Conservation (phyloP, 2,888 invertebrate species). For the Ophion ellenae region DNA sequence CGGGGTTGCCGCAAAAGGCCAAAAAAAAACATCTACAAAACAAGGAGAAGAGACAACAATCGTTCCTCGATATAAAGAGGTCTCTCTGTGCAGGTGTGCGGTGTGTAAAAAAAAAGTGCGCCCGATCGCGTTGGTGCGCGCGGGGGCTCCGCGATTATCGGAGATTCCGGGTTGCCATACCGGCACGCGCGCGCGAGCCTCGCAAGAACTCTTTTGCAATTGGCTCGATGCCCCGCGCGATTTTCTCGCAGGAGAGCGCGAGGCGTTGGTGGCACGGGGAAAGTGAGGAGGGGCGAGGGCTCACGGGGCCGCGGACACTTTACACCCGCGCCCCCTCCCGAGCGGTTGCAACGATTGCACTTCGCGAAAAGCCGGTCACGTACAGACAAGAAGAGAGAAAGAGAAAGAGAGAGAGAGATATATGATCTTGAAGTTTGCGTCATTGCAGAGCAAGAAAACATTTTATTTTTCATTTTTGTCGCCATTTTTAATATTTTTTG, state of each 20-base stretch:
- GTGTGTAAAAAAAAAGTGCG: constrained; percentile 12
- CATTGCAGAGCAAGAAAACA: neutral
- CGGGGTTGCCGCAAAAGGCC: neutral
- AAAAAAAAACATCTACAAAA: neutral
- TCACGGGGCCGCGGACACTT: constrained; percentile 27
- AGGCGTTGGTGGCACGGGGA: neutral
- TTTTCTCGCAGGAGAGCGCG: constrained; percentile 6
- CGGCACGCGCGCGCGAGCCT: constrained; percentile 45
- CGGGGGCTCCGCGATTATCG: constrained; percentile 57
- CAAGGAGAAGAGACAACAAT: neutral
- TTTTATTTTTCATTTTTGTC: neutral
- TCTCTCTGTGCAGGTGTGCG: constrained; percentile 5
- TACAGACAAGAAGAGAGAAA: neutral
- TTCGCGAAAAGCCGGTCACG: constrained; percentile 57
- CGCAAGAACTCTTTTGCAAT: constrained; percentile 60
- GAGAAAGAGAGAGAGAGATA: neutral
- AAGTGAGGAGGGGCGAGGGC: constrained; percentile 7
- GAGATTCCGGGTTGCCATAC: constrained; percentile 66
- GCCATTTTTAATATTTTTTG: neutral
- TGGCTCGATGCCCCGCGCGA: constrained; percentile 56
- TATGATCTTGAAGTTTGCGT: neutral
- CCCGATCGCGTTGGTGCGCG: constrained; percentile 52
- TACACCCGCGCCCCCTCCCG: neutral
- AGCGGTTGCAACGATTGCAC: constrained; percentile 51
- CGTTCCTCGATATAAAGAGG: constrained; percentile 9